Base-by-base conservation (phyloP, 2,113 vertebrate genomes). In the Dolichallabes microphthalmus region DNA sequence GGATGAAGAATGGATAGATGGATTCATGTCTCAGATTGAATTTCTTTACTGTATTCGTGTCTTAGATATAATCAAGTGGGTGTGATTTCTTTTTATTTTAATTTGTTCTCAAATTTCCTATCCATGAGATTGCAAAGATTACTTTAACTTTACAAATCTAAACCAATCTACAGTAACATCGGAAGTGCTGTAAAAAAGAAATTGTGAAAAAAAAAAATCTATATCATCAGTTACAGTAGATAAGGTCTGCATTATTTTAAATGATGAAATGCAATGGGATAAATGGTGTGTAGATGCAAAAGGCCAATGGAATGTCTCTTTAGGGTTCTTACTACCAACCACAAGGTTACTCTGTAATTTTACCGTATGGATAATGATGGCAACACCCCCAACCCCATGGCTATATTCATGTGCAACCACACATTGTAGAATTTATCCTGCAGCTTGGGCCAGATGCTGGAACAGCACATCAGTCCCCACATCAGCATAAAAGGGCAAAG, bases 351-450 rank as follows among this genome's bases (percentile, higher is more conserved):
- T 88, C 77, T 86, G 85, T 90, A n/a, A 88, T 90, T 88, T 73
- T 7, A 87, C 88, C 89, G 69, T 80, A 88, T 27, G 83, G 69
- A 61, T 82, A 52, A 53, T 64, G 82, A 83, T 83, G 87, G 85
- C 80, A 87, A 82, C 89, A 83, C 64, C 85, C 83, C 81, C 74
- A 87, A 89, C 91, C 91, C 89, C 90, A 88, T 69, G 90, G 87
- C 86, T 90, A 77, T 82, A 77, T 85, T 83, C 80, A 82, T 85
- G 81, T 73, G 64, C 81, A 86, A 87, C 92, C 90, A 90, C 91
- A 90, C 85, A 88, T 66, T 89, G 88, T 74, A 57, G 83, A 86
- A 91, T 91, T 93, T 91, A 91, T 88, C 91, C 89, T 92, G 90
- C 87, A 90, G 85, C 89, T 93, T 91, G 88, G 90, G 88, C 27